A percentile compares a stretch with the other conserved stretches of the same genome.
These are phyloP conservation scores for Platypus cylindrus DNA, from an alignment of 2,888 invertebrate genomes.

Conservation along the genomic window DNA sequence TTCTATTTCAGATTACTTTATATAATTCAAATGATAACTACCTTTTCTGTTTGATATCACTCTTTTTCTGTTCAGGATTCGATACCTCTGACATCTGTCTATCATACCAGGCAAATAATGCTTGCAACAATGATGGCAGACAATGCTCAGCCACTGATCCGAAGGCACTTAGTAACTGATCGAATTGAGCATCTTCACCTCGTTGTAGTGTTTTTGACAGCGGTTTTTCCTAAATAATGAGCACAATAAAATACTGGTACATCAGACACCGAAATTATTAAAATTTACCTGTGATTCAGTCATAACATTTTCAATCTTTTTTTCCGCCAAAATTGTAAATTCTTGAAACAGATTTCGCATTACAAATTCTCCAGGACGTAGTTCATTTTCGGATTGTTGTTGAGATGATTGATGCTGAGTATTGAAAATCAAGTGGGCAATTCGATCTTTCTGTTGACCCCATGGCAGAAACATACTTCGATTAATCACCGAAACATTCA, in stretches of 20 bases:
- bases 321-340: slow-evolving; percentile 87
- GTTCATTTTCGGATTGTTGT: slow-evolving; percentile 46
- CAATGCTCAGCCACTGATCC: slow-evolving; percentile 96
- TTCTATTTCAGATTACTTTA: too few species aligned
- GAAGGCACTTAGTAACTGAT: slow-evolving; percentile 83
- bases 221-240: slow-evolving; percentile 64
- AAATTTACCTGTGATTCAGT: slow-evolving; percentile 65
- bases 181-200: slow-evolving; percentile 91
- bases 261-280: too few species aligned
- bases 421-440: slow-evolving; percentile 32
- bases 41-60: slow-evolving; percentile 49
- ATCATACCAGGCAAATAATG: slow-evolving; percentile 91
- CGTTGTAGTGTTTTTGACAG: slow-evolving; percentile 88
- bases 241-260: background rate
- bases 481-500: slow-evolving; percentile 16
- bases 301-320: slow-evolving; percentile 92
- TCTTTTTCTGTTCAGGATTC: slow-evolving; percentile 46
- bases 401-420: too few species aligned
- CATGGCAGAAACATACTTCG: slow-evolving; percentile 64
- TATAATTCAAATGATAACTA: slow-evolving; percentile 11
- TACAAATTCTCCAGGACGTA: slow-evolving; percentile 89
- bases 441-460: slow-evolving; percentile 67
- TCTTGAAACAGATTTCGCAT: slow-evolving; percentile 92
- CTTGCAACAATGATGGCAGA: slow-evolving; percentile 82
- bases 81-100: slow-evolving; percentile 62